Evolutionary conservation across 2,888 invertebrate genomes (phyloP), one percentile per base, ranked within the genome.

Genomic region (Synanthedon myopaeformis): DNA sequence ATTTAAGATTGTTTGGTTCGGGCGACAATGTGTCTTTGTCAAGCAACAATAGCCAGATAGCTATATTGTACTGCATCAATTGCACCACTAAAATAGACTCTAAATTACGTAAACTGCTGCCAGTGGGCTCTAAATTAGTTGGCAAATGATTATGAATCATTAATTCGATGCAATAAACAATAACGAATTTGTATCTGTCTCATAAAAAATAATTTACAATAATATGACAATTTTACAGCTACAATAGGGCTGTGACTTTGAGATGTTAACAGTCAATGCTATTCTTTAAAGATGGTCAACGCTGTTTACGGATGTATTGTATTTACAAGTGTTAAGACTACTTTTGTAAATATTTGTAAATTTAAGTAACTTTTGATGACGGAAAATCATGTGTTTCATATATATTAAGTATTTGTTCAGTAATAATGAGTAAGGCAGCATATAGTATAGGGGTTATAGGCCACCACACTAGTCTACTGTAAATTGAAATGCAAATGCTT

Each of bases 91-190:
- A 81, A 82, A 79, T 79, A 73, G 79, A 67, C 63, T 75, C 69
- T 82, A 78, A 81, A 78, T 83, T 83, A 82, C 82, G 80, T 80
- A 82, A 83, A 81, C 74, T 69, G 70, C 76, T 76, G 74, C 71
- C 62, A 73, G 72, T 67, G 62, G 66, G 68, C 72, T 75, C 68
- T 80, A 80, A 80, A 81, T 82, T 81, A 75, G 72, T 70, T 67
- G 69, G 70, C 71, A 73, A 74, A 74, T 76, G 74, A 76, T 80
- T 81, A 81, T 81, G 77, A 80, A 74, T 80, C 81, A 83, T 80
- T 82, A 65, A 66, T 64, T 45, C 45, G 45, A 45, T 45, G 45
- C 45, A 45, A 45, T 45, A 59, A 64, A 61, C 62, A 55, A 61
- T 3, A 49, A n/a, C 12, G 45, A 45, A 13, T 45, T 45, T 45